A percentile compares a stretch with the other conserved stretches of the same genome.
Evolutionary conservation across 2,113 vertebrate species (phyloP).

Genomic region (Eidolon helvum): DNA sequence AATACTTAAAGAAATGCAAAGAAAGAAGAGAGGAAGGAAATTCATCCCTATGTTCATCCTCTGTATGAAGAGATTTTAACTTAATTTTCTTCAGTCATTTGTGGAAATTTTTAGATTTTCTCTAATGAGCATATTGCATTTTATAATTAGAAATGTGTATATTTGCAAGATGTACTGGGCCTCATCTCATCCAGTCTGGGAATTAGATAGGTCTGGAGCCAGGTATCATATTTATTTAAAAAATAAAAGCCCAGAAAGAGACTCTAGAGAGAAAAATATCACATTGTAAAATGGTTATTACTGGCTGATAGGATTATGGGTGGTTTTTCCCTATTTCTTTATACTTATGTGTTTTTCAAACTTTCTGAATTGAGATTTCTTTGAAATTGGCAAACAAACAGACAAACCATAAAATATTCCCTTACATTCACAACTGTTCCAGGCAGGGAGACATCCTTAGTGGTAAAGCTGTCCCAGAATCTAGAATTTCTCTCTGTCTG

Average conservation of each 20-base stretch:
- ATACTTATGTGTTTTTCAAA: slow-evolving; percentile 7
- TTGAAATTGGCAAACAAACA: slow-evolving; percentile 14
- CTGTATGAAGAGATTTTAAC: neutral
- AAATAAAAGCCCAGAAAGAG: slow-evolving; percentile 41
- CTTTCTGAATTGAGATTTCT: neutral
- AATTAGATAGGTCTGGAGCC: neutral
- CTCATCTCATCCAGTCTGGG: neutral
- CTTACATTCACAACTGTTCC: neutral
- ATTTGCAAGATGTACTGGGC: neutral
- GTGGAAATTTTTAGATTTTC: neutral
- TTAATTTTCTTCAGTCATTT: slow-evolving; percentile 27
- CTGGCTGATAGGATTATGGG: neutral
- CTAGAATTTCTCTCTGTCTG: neutral
- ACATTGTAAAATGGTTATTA: neutral
- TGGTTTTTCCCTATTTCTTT: neutral
- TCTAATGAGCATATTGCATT: neutral
- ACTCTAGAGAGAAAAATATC: slow-evolving; percentile 28
- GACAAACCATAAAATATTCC: neutral
- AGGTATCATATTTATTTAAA: slow-evolving; percentile 2
- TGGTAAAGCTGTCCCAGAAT: neutral
- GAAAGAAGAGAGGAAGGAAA: neutral
- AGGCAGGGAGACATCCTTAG: neutral
- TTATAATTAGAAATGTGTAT: slow-evolving; percentile 27
- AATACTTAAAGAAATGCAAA: neutral
- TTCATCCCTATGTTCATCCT: neutral